These are phyloP conservation scores for Podotricha telesiphe DNA, from an alignment of 2,888 invertebrate species.

Conservation along the genomic window DNA sequence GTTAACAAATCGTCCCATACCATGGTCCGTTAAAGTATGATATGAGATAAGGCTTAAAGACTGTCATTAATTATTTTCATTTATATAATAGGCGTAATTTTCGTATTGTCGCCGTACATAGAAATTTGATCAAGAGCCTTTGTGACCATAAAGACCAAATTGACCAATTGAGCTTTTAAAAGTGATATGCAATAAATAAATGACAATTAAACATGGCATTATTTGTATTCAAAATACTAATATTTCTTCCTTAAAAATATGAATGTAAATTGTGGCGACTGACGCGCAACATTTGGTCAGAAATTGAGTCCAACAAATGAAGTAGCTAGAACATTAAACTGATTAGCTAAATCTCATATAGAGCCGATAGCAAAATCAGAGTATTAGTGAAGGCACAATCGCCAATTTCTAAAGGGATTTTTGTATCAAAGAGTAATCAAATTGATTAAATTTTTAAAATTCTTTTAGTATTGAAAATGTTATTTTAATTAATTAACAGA, in stretches of 20 bases:
- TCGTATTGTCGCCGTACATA: no score
- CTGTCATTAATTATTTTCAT: no score
- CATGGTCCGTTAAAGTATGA: no score
- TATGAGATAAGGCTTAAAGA: no score
- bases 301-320: neutral
- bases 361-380: neutral
- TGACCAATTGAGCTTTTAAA: no score
- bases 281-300: neutral
- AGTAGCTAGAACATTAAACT: neutral
- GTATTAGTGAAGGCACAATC: slow-evolving; percentile 7
- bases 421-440: neutral
- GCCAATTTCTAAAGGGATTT: slow-evolving; percentile 5
- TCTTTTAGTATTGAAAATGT: neutral
- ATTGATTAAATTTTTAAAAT: neutral
- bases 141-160: no score
- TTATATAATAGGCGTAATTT: no score
- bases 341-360: slow-evolving; percentile 8
- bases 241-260: neutral
- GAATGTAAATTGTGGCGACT: neutral
- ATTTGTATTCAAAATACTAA: neutral
- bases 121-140: no score
- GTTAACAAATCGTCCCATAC: no score
- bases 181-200: no score
- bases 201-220: no score
- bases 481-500: slow-evolving; percentile 6